Conservation (phyloP, 2,797 vertebrate genomes). For the Eulemur rubriventer region DNA sequence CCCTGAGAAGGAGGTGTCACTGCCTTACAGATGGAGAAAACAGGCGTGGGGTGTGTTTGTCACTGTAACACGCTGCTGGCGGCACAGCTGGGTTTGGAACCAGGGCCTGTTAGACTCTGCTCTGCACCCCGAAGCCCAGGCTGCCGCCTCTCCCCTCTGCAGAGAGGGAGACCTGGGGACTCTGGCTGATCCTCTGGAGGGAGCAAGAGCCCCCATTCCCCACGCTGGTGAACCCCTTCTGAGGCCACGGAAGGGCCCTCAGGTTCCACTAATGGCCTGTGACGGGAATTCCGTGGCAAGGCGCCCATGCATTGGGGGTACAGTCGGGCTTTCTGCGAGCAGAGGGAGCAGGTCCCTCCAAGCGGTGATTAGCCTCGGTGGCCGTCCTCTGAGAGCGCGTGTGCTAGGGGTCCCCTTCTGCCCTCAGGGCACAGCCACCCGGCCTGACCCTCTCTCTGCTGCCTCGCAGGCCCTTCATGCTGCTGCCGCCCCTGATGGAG, state of each 20-base stretch:
- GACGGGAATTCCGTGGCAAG: neutral
- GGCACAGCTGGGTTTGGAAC: neutral
- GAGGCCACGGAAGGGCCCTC: neutral
- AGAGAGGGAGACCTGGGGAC: neutral
- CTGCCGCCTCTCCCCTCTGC: neutral
- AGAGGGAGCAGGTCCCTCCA: too few relatives aligned
- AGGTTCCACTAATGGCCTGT: accelerated
- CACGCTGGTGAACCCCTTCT: neutral
- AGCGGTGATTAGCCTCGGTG: neutral
- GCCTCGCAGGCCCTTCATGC: constrained; percentile 92
- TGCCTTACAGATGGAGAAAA: accelerated
- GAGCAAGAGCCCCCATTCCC: neutral
- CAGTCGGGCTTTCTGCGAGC: neutral
- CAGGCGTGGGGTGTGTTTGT: accelerated
- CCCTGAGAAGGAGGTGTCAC: neutral
- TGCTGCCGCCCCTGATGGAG: constrained; percentile 97
- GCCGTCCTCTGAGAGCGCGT: neutral
- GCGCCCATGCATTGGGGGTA: neutral
- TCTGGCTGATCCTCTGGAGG: neutral
- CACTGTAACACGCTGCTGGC: neutral
- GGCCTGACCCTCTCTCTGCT: neutral
- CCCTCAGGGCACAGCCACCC: accelerated
- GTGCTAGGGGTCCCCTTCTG: accelerated
- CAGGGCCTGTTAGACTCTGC: neutral
- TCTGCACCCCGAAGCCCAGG: neutral